Base-by-base conservation (phyloP, 2,113 vertebrate species). In the Dendrocopos noguchii region DNA sequence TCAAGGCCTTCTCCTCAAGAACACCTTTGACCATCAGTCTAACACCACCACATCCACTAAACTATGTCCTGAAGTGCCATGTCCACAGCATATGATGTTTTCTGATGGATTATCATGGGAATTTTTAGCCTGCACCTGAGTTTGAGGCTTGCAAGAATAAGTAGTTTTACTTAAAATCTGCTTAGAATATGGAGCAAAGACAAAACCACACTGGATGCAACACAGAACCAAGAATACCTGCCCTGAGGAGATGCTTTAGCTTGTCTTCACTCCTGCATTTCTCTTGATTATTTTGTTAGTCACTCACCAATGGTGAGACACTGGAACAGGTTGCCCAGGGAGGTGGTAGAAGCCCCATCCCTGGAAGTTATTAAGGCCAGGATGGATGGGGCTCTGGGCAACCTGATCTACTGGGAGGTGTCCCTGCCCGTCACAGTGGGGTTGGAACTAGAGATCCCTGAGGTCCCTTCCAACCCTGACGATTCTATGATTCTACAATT, bases 31-130 rank as follows among this genome's bases (percentile, higher is more conserved):
- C 47, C 10, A 11, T 50, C 47, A 50, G 22, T 50, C 47, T 11
- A 22, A 52, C 21, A 12, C 21, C 50, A 52, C 50, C 50, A 52
- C 11, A 52, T 10, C 22, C 50, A 52, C 50, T 52, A 52, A 52
- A 52, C 50, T 21, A 52, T 24, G 50, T 52, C 50, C 50, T 52
- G 3, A 52, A 52, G 50, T 24, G 22, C 12, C 50, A 52, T 22
- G 21, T 52, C 50, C 12, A 52, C 50, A 52, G 22, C 1, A 0
- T 4, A 10, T 0, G 0, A 31, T 21, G 3, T 21, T 81, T 78
- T 53, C 17, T 57, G 50, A 6, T 1, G 15, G 18, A 28, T 12
- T 29, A 18, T 16, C n/a, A 12, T 3, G n/a, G 82, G 44, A 79
- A 82, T 60, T 29, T 27, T 39, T 42, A 79, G 24, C 31, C 75